Evolutionary conservation across 2,113 vertebrate species (phyloP).

Genomic region (Pyrgilauda ruficollis): DNA sequence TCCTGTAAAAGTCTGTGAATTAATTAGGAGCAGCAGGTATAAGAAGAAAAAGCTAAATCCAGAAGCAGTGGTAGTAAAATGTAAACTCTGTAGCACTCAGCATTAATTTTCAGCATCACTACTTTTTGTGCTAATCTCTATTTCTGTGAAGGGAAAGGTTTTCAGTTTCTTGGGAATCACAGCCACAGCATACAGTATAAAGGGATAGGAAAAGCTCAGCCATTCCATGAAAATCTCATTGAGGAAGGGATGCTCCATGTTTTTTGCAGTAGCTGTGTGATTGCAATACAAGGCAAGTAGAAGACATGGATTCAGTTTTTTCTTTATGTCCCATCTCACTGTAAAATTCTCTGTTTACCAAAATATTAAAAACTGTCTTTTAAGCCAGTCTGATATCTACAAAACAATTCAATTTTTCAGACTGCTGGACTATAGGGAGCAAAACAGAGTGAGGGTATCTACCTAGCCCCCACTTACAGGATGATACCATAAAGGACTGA

Average conservation of each 20-base stretch:
- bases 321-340: not conserved
- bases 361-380: not conserved
- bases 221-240: not conserved
- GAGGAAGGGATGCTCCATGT: not conserved
- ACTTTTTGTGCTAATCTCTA: not conserved
- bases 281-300: not conserved
- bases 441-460: not conserved
- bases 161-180: not conserved
- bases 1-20: not conserved
- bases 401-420: not conserved
- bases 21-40: not conserved
- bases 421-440: not conserved
- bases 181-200: not conserved
- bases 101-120: not conserved
- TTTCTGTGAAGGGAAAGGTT: not conserved
- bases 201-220: not conserved
- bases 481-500: not conserved
- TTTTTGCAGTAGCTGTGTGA: not conserved
- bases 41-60: not conserved
- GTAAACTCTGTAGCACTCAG: not conserved
- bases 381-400: not conserved
- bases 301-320: not conserved
- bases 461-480: not conserved
- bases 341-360: not conserved
- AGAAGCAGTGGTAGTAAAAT: not conserved